Evolutionary conservation across 2,888 invertebrate genomes (phyloP).

Genomic region (Chelonus formosanus): DNA sequence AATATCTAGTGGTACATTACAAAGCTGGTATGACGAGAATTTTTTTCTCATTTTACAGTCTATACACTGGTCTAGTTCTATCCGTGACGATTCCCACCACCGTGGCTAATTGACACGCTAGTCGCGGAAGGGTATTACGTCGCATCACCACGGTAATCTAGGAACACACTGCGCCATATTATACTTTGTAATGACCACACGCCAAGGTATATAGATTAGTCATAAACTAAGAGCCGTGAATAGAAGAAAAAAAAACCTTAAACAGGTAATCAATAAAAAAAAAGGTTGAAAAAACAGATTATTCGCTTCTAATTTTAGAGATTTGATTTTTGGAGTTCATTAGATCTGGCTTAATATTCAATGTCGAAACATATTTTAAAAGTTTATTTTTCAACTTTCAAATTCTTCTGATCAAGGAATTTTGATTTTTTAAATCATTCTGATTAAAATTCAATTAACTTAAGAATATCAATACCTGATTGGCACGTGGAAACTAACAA

Average conservation of each 20-base stretch:
- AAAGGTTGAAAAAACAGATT: neutral
- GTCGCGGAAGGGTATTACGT: slow-evolving; percentile 50
- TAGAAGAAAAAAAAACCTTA: slow-evolving; percentile 6
- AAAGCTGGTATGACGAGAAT: neutral
- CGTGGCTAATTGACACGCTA: slow-evolving; percentile 61
- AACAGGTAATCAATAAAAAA: slow-evolving; percentile 5
- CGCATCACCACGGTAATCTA: slow-evolving; percentile 53
- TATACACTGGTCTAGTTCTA: neutral
- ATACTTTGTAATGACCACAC: slow-evolving; percentile 56
- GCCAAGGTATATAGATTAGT: slow-evolving; percentile 23
- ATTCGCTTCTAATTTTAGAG: neutral
- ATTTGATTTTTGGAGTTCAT: slow-evolving; percentile 1
- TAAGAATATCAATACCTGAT: no score
- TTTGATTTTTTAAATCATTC: no score
- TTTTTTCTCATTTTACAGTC: neutral
- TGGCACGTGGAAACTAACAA: no score
- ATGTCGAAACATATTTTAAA: no score
- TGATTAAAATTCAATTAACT: no score
- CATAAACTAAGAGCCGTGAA: neutral
- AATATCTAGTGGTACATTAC: neutral
- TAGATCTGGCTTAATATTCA: no score
- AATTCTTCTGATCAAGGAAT: no score
- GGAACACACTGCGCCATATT: slow-evolving; percentile 51
- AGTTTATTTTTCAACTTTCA: no score
- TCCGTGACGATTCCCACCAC: slow-evolving; percentile 37